These are phyloP conservation scores for Montifringilla adamsi DNA, from an alignment of 2,113 vertebrate genomes.

Conservation along the genomic window DNA sequence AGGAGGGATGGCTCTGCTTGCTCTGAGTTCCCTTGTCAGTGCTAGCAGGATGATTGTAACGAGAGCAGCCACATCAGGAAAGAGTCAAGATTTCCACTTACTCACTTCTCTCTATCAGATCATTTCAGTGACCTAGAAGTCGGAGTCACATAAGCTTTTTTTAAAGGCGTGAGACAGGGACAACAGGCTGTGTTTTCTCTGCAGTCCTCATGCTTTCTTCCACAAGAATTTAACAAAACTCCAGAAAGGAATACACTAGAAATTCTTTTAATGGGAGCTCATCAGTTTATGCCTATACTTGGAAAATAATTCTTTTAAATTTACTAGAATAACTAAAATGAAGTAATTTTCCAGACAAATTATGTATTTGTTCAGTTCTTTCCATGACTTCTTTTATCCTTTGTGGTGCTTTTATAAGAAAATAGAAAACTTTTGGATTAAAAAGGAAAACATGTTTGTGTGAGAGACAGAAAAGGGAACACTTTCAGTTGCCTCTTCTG, in stretches of 20 bases:
- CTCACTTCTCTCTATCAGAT: neutral
- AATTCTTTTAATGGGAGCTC: neutral
- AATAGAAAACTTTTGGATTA: neutral
- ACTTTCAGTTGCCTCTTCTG: neutral
- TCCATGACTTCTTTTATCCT: neutral
- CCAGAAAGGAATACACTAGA: neutral
- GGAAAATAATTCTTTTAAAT: neutral
- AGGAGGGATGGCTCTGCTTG: neutral
- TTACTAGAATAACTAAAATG: neutral
- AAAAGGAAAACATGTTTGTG: neutral
- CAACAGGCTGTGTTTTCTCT: neutral
- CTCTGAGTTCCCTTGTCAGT: neutral
- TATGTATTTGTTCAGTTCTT: neutral
- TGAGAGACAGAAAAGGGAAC: neutral
- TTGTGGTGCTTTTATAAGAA: neutral
- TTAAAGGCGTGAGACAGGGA: neutral
- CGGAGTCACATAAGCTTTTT: neutral
- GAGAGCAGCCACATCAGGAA: neutral
- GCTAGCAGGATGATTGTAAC: neutral
- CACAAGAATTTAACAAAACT: neutral
- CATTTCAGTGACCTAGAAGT: neutral
- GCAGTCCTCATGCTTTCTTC: neutral
- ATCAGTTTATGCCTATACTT: neutral
- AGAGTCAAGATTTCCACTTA: neutral
- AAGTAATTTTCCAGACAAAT: neutral